Evolutionary conservation across 2,113 vertebrate genomes (phyloP).

Genomic region (Chionomys nivalis): DNA sequence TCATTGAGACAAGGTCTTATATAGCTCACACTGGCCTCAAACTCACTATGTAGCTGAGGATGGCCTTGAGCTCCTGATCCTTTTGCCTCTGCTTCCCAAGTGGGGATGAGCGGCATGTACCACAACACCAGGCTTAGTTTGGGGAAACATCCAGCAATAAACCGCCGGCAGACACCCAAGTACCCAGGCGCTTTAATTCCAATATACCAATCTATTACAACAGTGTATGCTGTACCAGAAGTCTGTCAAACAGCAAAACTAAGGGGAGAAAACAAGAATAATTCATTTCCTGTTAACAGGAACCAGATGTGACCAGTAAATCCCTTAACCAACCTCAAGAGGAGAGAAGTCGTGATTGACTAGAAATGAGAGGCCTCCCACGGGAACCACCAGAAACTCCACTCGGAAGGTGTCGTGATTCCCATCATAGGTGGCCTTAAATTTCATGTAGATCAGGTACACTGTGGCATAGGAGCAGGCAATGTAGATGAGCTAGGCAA

Average conservation of each 20-base stretch:
- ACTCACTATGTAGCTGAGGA: background rate
- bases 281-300: background rate
- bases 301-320: background rate
- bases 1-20: background rate
- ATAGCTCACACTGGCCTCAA: background rate
- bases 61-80: background rate
- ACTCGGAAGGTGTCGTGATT: constrained; percentile 99
- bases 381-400: constrained; percentile 97
- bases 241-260: background rate
- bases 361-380: constrained; percentile 95
- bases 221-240: background rate
- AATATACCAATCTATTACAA: background rate
- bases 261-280: background rate
- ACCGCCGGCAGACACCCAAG: background rate
- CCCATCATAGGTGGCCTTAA: constrained; percentile 98
- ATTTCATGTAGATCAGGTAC: constrained; percentile 97
- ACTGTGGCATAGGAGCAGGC: constrained; percentile 96
- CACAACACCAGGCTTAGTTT: background rate
- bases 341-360: constrained; percentile 99
- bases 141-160: background rate
- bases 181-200: background rate
- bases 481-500: constrained; percentile 94
- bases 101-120: background rate
- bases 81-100: background rate
- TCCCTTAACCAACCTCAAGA: constrained; percentile 91